phyloP scores from a whole-genome alignment of 2,113 vertebrate species.

The Alligator sinensis region DNA sequence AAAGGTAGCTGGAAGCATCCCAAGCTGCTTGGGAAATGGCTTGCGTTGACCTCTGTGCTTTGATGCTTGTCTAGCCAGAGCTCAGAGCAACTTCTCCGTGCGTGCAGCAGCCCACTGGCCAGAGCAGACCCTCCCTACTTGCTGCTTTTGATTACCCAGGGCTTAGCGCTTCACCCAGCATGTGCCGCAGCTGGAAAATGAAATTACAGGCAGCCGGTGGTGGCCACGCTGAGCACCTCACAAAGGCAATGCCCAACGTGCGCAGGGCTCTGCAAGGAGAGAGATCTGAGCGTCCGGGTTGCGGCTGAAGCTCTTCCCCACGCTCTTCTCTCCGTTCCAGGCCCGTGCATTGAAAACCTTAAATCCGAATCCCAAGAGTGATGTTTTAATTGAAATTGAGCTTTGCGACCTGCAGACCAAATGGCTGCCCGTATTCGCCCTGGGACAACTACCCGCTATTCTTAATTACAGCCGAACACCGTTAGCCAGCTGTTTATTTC shows the following conservation, averaged over 20 bases:
- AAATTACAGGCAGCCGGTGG: not conserved
- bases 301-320: not conserved
- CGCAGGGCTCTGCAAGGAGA: not conserved
- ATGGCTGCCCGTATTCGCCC: not conserved
- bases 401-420: not conserved
- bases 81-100: not conserved
- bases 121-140: not conserved
- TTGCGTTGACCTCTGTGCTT: not conserved
- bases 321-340: not conserved
- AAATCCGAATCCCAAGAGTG: not conserved
- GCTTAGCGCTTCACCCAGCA: rapidly evolving
- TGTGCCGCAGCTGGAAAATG: not conserved
- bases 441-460: not conserved
- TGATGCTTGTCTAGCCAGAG: not conserved
- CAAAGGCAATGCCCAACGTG: not conserved
- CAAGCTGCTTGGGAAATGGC: not conserved
- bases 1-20: not conserved
- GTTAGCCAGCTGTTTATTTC: slow-evolving; percentile 20
- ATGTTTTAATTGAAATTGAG: not conserved
- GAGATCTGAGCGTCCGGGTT: not conserved
- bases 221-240: not conserved
- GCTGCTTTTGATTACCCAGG: not conserved
- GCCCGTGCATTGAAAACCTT: not conserved
- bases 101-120: not conserved
- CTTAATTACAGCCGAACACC: slow-evolving; percentile 20